Conservation (phyloP, 2,113 vertebrate species). For the Neomonachus schauinslandi region DNA sequence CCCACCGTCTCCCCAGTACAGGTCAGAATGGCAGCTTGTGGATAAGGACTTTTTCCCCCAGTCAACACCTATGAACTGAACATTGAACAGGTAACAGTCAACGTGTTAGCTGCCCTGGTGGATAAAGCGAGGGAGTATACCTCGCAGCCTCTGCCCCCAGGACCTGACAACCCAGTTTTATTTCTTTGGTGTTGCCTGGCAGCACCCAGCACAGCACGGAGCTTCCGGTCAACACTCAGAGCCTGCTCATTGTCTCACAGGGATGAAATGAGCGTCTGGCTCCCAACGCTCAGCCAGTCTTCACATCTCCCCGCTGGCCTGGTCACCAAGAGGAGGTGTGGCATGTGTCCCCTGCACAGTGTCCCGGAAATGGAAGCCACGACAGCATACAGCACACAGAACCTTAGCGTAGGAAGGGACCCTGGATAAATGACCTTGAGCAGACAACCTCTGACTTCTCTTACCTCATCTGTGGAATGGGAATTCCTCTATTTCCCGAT, state of each 20-base stretch:
- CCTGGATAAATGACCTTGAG: background rate
- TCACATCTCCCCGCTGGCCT: background rate
- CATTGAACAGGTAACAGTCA: background rate
- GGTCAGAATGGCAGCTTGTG: background rate
- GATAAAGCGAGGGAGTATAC: background rate
- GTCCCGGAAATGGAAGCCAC: background rate
- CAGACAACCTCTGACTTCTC: background rate
- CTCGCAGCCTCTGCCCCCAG: background rate
- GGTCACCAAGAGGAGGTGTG: background rate
- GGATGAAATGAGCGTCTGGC: background rate
- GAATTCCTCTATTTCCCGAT: background rate
- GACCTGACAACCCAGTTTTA: background rate
- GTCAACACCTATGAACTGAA: background rate
- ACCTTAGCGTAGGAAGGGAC: background rate
- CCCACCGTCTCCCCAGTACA: background rate
- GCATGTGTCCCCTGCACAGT: background rate
- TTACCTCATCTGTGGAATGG: background rate
- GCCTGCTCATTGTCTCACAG: background rate
- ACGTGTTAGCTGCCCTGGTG: background rate
- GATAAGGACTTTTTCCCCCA: background rate
- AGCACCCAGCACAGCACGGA: background rate
- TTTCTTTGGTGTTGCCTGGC: background rate
- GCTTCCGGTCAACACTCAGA: background rate
- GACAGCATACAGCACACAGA: background rate
- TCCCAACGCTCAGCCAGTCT: background rate